Conservation (phyloP, 2,888 invertebrate genomes). For the Gasteruption jaculator region DNA sequence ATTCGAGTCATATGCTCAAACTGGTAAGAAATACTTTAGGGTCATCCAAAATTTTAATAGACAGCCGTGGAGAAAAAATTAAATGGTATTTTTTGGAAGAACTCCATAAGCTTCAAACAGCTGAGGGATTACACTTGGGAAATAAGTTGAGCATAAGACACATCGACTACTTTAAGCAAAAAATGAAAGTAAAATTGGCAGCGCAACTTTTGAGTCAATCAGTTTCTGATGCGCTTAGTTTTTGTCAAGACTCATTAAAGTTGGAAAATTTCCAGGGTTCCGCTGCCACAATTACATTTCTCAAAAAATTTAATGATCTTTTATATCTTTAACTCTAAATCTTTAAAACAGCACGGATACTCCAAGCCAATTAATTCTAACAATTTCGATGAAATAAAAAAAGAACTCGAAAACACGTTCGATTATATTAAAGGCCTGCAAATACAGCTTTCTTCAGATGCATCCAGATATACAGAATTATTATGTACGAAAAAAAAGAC, state of each 20-base stretch:
- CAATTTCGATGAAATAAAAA: no score
- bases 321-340: conserved; percentile 25
- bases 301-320: conserved; percentile 19
- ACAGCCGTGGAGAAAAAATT: conserved; percentile 15
- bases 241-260: conserved; percentile 9
- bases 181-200: conserved; percentile 26
- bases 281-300: conserved; percentile 18
- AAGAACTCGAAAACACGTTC: no score
- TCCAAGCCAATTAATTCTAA: no score
- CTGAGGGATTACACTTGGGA: conserved; percentile 22
- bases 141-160: conserved; percentile 23
- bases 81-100: conserved; percentile 19
- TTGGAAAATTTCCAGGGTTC: conserved; percentile 20
- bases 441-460: no score
- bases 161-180: conserved; percentile 21
- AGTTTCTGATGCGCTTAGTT: conserved; percentile 18
- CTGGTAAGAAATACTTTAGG: conserved; percentile 29
- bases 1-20: conserved; percentile 31
- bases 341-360: conserved; percentile 9
- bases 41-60: conserved; percentile 19
- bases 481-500: no score
- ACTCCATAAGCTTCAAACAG: conserved; percentile 22
- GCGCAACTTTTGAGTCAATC: conserved; percentile 17
- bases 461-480: no score
- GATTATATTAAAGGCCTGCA: no score